These are phyloP conservation scores for Pararge aegeria DNA, from an alignment of 1,140 invertebrate genomes.

Conservation along the genomic window DNA sequence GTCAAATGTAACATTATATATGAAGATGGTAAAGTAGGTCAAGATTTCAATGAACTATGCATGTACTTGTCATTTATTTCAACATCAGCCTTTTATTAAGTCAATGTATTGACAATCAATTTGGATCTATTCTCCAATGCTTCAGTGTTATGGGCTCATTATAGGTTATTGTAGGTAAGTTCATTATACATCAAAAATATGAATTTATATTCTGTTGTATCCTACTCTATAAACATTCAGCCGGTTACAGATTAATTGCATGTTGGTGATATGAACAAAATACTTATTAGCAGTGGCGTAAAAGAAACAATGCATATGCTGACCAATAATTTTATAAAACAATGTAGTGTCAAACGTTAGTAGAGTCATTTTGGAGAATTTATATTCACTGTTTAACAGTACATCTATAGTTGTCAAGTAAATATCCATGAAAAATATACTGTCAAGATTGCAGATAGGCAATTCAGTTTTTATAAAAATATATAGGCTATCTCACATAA, in stretches of 20 bases:
- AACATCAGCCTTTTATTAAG: background rate
- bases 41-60: background rate
- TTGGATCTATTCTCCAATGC: background rate
- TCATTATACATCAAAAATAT: background rate
- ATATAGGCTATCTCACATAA: too few species aligned
- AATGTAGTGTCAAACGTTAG: too few species aligned
- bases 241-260: background rate
- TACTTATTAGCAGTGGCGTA: background rate
- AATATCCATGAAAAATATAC: too few species aligned
- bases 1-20: too few species aligned
- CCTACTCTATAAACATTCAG: background rate
- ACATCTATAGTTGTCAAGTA: too few species aligned
- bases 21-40: background rate
- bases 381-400: too few species aligned
- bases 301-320: background rate
- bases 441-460: too few species aligned
- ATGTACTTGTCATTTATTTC: background rate
- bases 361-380: too few species aligned
- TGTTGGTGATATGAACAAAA: background rate
- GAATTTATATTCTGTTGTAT: too few species aligned
- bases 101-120: background rate
- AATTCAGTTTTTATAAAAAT: too few species aligned
- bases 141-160: background rate
- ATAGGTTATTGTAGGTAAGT: background rate
- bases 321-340: too few species aligned